Base-by-base conservation (phyloP, 2,888 invertebrate species). In the Melinopterus prodromus region DNA sequence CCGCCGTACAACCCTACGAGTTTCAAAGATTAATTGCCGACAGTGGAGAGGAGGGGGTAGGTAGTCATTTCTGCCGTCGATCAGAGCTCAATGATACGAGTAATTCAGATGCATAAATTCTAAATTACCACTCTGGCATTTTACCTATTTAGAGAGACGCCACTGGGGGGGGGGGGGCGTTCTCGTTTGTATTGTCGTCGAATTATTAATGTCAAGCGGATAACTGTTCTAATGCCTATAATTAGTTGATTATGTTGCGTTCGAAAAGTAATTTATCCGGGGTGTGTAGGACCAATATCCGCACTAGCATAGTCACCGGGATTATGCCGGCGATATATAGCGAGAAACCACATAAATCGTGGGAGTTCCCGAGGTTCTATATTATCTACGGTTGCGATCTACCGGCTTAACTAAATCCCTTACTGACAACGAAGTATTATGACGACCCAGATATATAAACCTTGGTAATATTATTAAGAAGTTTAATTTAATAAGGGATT, bases 21-120 rank as follows among this genome's bases (percentile, higher is more conserved):
- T 4, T 36, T 74, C 74, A 74, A 74, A 74, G 74, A 74, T 74
- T 74, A 74, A 74, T 74, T 74, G 74, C 74, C 74, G 74, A 71
- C 71, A 16, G 71, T 16, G 71, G 71, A 16, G 71, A 26, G 26
- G 15, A 12, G 71, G 26, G 15, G 26, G 71, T 26, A 16, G 12
- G 26, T 35, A 53, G 9, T 53, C 53, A 53, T 53, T 53, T 53
- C 53, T 12, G 53, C 12, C 53, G 53, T 12, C 53, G 53, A 53
- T 53, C 53, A 53, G 53, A 2, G 53, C 53, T 53, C 53, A 53
- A 53, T 53, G 53, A 53, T 53, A 53, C 53, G 53, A 53, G 53
- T 53, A 53, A 53, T 53, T 53, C 53, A 53, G 9, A 53, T 53
- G 53, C 9, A 53, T 53, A 53, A 53, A 53, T 53, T 53, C 53